Percentiles rank a stretch among this genome's conserved stretches.
Evolutionary conservation across 2,113 vertebrate genomes (phyloP).

Genomic region (Leuciscus idus): DNA sequence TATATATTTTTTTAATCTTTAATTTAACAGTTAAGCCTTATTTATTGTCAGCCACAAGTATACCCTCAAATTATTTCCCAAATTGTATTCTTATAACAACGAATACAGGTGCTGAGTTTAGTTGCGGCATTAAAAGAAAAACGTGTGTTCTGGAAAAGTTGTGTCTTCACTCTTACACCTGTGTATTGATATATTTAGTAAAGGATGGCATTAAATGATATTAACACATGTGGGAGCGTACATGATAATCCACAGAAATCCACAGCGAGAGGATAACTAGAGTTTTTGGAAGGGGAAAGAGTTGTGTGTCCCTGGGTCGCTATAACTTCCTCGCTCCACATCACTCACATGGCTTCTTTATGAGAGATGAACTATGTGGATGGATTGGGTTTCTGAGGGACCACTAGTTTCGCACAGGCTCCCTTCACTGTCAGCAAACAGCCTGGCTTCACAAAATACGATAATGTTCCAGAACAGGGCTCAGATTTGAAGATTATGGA

Average conservation of each 20-base stretch:
- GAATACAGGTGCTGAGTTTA: background rate
- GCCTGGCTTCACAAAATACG: constrained; percentile 1
- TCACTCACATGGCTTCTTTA: constrained; percentile 71
- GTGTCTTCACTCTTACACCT: constrained; percentile 4
- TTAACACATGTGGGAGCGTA: constrained; percentile 42
- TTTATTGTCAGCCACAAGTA: no score
- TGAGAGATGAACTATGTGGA: constrained; percentile 68
- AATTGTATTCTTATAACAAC: no score
- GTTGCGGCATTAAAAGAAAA: background rate
- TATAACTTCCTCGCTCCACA: constrained; percentile 67
- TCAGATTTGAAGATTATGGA: background rate
- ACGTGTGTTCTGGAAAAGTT: background rate
- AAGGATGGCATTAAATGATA: constrained; percentile 50
- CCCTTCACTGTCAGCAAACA: constrained; percentile 18
- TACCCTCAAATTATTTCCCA: no score
- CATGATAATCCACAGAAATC: constrained; percentile 52
- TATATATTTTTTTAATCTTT: no score
- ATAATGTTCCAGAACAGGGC: background rate
- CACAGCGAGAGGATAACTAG: constrained; percentile 56
- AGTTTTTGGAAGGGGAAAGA: constrained; percentile 53
- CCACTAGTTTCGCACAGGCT: constrained; percentile 46
- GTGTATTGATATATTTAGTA: constrained; percentile 7
- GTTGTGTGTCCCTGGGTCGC: constrained; percentile 72
- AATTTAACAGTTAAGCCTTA: no score
- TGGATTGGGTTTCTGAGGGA: constrained; percentile 70